Evolutionary conservation across 2,797 vertebrate genomes (phyloP), one percentile per base, ranked within the genome.

Genomic region (Acanthiza pusilla): DNA sequence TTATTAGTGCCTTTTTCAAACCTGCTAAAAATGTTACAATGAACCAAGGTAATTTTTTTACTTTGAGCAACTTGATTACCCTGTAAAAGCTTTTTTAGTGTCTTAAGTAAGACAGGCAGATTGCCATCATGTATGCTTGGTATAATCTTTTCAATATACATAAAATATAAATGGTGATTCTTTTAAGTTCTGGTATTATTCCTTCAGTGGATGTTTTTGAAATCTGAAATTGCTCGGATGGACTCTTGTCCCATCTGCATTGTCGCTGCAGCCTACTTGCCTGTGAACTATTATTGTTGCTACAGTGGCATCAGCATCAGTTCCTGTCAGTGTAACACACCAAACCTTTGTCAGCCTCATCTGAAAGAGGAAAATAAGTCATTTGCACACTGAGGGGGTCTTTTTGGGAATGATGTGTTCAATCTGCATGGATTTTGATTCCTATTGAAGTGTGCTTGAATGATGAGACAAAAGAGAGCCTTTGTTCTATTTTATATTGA

Each of bases 1-100:
- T 91, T 93, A 38, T 81, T 89, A 38, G 47, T 81, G 9, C 51
- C 10, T 80, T 96, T 93, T 67, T 91, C 40, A 81, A 20, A 63
- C 20, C 38, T 63, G 32, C 21, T 75, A 34, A 51, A 71, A 36
- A 15, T 76, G 8, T 34, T 34, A 16, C 4, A 45, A 7, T 77
- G 38, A 62, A 83, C 40, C 4, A 53, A n/a, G 20, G 1, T 77
- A 50, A 26, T 79, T 12, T 72, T 62, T 94, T 71, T 45, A 34
- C 80, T 94, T 85, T 80, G 38, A 85, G 26, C 17, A 77, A 30
- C 20, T 89, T 2, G 4, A 42, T 81, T 58, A 12, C 53, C 76
- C 4, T 60, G 14, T 57, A 15, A 53, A 79, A 84, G 3, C 7
- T 71, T 7, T 57, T 60, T 61, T 62, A 26, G 5, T 80, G 17